Percentiles rank a stretch among this genome's conserved stretches.
Evolutionary conservation across 92 coral and sea anemone genomes (phyloP).

Genomic region (Montipora capitata): DNA sequence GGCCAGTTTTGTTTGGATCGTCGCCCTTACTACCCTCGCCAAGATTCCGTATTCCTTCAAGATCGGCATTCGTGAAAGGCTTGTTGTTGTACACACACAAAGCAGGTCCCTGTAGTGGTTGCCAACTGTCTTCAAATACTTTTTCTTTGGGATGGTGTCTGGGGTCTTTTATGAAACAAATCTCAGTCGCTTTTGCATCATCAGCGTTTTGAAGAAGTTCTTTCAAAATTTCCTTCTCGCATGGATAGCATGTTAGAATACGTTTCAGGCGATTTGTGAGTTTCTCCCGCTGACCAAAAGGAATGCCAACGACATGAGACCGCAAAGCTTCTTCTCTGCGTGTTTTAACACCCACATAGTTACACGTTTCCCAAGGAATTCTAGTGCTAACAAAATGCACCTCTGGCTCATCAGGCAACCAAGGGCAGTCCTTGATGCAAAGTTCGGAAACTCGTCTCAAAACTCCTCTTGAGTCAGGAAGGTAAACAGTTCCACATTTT

Average conservation of each 20-base stretch:
- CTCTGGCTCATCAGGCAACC: constrained; percentile 73
- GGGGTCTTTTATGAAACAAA: constrained; percentile 86
- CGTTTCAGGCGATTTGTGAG: constrained; percentile 84
- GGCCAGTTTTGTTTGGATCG: constrained; percentile 78
- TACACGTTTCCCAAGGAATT: constrained; percentile 46
- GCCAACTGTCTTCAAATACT: constrained; percentile 82
- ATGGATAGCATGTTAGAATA: constrained; percentile 79
- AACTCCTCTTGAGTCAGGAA: constrained; percentile 66
- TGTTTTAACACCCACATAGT: constrained; percentile 70
- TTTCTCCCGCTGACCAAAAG: constrained; percentile 88
- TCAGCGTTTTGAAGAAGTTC: constrained; percentile 39
- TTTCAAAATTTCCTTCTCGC: constrained; percentile 79
- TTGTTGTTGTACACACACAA: constrained; percentile 65
- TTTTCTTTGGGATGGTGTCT: constrained; percentile 76
- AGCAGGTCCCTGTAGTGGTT: constrained; percentile 90
- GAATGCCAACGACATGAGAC: constrained; percentile 40
- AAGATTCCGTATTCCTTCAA: constrained; percentile 74
- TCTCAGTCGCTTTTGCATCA: constrained; percentile 86
- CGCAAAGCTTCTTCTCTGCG: constrained; percentile 68
- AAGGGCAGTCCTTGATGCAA: constrained; percentile 77
- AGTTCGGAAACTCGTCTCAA: constrained; percentile 57
- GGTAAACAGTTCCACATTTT: constrained; percentile 29
- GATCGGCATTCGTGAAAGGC: constrained; percentile 63
- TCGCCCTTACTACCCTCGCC: too few relatives aligned
- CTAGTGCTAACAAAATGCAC: not conserved